A percentile compares a stretch with the other conserved stretches of the same genome.
These are phyloP conservation scores for Aricia agestis DNA, from an alignment of 1,140 invertebrate genomes.

Conservation along the genomic window DNA sequence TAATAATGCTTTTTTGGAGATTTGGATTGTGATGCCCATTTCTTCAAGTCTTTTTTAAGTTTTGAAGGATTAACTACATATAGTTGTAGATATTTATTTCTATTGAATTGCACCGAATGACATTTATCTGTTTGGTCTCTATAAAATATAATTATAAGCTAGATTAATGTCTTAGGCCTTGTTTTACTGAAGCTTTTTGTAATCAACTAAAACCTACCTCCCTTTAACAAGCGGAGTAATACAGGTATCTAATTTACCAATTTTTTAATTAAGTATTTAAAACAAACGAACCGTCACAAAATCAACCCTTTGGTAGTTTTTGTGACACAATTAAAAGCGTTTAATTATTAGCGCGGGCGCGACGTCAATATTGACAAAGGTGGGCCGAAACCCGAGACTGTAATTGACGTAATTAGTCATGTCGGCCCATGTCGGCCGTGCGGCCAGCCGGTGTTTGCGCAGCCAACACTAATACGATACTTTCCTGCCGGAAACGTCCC, in stretches of 20 bases:
- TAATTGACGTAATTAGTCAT: slow-evolving; percentile 76
- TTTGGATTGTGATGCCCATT: background rate
- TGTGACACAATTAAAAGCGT: slow-evolving; percentile 1
- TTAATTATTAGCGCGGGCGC: slow-evolving; percentile 21
- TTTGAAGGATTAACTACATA: too few relatives aligned
- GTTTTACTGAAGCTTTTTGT: too few relatives aligned
- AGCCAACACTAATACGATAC: slow-evolving; percentile 63
- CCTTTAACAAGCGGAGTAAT: too few relatives aligned
- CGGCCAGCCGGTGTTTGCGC: slow-evolving; percentile 64
- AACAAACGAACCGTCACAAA: background rate
- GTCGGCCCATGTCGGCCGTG: slow-evolving; percentile 48
- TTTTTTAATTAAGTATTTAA: too few relatives aligned
- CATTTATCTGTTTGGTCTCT: too few relatives aligned
- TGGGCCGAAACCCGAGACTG: slow-evolving; percentile 68
- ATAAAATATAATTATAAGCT: too few relatives aligned
- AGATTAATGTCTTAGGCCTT: too few relatives aligned
- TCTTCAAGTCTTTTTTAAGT: background rate
- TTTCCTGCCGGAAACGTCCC: slow-evolving; percentile 70
- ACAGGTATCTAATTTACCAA: too few relatives aligned
- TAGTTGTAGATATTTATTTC: too few relatives aligned
- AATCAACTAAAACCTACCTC: too few relatives aligned
- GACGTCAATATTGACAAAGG: slow-evolving; percentile 70
- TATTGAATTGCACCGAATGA: too few relatives aligned
- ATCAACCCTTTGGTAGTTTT: background rate
- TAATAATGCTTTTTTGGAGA: background rate